phyloP scores from a whole-genome alignment of 2,797 vertebrate species.

The Pagetopsis macropterus region DNA sequence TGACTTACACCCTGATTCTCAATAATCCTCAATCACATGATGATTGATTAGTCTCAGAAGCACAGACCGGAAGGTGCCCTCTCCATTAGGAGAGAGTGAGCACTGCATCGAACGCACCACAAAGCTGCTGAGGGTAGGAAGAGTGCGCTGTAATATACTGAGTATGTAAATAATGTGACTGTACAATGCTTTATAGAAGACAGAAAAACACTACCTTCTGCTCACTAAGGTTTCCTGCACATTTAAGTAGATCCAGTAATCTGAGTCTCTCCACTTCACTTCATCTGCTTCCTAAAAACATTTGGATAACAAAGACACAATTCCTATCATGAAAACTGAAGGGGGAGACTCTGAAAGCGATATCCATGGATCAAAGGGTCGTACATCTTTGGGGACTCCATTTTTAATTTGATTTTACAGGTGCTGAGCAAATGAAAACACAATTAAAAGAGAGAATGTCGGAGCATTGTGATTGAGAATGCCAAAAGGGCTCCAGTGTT shows the following conservation, averaged over 20 bases:
- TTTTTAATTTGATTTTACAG: slow-evolving; percentile 66
- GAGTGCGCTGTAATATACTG: slow-evolving; percentile 84
- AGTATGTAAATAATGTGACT: slow-evolving; percentile 86
- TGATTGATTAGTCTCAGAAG: slow-evolving; percentile 61
- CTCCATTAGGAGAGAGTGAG: slow-evolving; percentile 55
- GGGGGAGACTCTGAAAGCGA: slow-evolving; percentile 37
- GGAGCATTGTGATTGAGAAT: slow-evolving; percentile 64
- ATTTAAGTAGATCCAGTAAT: slow-evolving; percentile 55
- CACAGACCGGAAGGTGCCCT: slow-evolving; percentile 65
- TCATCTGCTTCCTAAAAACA: slow-evolving; percentile 31
- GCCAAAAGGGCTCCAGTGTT: slow-evolving; percentile 75
- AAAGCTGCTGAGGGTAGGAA: slow-evolving; percentile 84
- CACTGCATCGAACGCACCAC: slow-evolving; percentile 76
- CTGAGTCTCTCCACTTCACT: slow-evolving; percentile 26
- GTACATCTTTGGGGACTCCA: slow-evolving; percentile 36
- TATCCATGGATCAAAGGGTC: slow-evolving; percentile 39
- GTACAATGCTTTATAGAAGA: slow-evolving; percentile 83
- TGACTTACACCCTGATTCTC: slow-evolving; percentile 20
- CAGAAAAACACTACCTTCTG: slow-evolving; percentile 71
- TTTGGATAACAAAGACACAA: slow-evolving; percentile 19
- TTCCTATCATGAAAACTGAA: slow-evolving; percentile 16
- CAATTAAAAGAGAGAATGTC: slow-evolving; percentile 62
- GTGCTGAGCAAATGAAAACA: slow-evolving; percentile 71
- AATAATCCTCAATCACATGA: slow-evolving; percentile 32
- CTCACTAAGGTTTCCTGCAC: slow-evolving; percentile 59